Conservation (phyloP, 2,888 invertebrate species). For the Chrysomela aeneicollis region DNA sequence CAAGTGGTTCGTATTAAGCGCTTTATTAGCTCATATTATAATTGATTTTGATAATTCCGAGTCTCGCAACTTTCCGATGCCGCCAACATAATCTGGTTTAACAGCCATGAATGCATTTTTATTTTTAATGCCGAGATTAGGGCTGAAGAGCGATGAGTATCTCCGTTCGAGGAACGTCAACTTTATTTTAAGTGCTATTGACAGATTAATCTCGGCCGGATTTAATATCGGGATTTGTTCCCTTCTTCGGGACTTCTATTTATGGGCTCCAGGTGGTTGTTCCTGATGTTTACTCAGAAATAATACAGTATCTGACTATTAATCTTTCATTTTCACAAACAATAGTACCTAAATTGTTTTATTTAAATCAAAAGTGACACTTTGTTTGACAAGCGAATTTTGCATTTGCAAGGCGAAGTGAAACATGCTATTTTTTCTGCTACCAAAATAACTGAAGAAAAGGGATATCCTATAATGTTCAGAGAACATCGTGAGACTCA, state of each 20-base stretch:
- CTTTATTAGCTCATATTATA: slow-evolving; percentile 27
- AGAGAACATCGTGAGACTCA: no score
- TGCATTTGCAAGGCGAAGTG: no score
- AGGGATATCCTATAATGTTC: no score
- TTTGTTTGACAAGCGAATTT: no score
- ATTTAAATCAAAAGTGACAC: no score
- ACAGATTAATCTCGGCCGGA: slow-evolving; percentile 31
- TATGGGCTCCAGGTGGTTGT: slow-evolving; percentile 15
- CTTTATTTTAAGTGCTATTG: slow-evolving; percentile 27
- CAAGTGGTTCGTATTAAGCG: slow-evolving; percentile 29
- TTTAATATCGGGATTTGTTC: slow-evolving; percentile 24
- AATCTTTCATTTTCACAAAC: no score
- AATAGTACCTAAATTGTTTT: no score
- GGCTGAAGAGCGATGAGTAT: slow-evolving; percentile 29
- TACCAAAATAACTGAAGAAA: no score
- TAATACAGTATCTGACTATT: not conserved
- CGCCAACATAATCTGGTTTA: slow-evolving; percentile 25
- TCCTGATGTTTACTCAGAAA: not conserved
- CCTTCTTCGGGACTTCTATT: slow-evolving; percentile 13
- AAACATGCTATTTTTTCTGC: no score
- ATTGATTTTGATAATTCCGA: slow-evolving; percentile 32
- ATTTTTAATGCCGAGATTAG: slow-evolving; percentile 25
- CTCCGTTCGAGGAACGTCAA: slow-evolving; percentile 24
- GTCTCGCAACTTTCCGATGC: slow-evolving; percentile 17
- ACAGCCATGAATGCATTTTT: slow-evolving; percentile 28